Evolutionary conservation across 2,113 vertebrate genomes (phyloP).

Genomic region (Crotalus helleri): DNA sequence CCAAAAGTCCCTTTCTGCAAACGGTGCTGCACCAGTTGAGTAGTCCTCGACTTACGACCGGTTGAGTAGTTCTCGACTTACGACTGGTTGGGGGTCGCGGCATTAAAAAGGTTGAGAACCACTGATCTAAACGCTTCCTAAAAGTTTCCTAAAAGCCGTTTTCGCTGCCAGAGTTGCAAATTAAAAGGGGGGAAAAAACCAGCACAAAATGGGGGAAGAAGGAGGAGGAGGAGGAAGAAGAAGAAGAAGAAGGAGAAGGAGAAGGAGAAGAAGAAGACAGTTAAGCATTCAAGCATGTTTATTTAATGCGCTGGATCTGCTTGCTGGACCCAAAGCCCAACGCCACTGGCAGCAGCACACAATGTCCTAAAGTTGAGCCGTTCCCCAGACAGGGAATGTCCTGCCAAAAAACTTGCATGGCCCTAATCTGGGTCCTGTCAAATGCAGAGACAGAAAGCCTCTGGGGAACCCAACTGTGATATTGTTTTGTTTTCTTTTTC

Average conservation of each 20-base stretch:
- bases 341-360: background rate
- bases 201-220: background rate
- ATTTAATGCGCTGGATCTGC: constrained; percentile 50
- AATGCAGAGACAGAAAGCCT: background rate
- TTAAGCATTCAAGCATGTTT: constrained; percentile 57
- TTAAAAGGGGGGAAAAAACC: background rate
- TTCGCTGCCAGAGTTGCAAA: constrained; percentile 34
- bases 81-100: no score
- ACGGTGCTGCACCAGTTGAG: no score
- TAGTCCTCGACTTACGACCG: no score
- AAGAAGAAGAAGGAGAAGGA: background rate
- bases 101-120: no score
- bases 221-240: background rate
- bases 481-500: background rate
- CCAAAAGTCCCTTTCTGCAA: no score
- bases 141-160: constrained; percentile 50
- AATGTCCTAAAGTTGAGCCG: fast-evolving
- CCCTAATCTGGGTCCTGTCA: background rate
- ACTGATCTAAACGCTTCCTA: constrained; percentile 26
- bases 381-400: background rate
- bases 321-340: constrained; percentile 33
- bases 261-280: background rate
- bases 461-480: background rate
- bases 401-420: background rate
- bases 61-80: no score